These are phyloP conservation scores for Brachyopa scutellaris DNA, from an alignment of 2,888 invertebrate genomes.

Conservation along the genomic window DNA sequence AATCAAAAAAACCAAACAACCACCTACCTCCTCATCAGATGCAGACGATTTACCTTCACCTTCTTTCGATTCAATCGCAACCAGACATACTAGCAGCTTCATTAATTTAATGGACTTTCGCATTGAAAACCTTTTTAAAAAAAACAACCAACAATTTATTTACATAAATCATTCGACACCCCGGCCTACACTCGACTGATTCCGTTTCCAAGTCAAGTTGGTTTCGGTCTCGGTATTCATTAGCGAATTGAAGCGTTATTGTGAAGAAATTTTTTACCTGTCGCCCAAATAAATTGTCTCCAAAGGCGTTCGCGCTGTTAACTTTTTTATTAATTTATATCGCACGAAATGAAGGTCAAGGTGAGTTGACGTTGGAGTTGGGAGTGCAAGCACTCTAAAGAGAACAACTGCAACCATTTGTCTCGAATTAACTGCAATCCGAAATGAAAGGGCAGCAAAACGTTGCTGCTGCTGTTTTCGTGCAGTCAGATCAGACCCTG, in stretches of 20 bases:
- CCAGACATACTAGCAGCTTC: slow-evolving; percentile 21
- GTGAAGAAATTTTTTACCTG: slow-evolving; percentile 9
- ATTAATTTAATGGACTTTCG: slow-evolving; percentile 63
- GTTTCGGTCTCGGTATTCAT: slow-evolving; percentile 29
- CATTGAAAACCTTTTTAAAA: slow-evolving; percentile 32
- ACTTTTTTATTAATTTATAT: slow-evolving; percentile 48
- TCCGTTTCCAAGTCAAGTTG: neutral
- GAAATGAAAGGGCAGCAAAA: slow-evolving; percentile 35
- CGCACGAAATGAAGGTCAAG: slow-evolving; percentile 69
- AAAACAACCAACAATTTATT: slow-evolving; percentile 55
- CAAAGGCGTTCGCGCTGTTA: slow-evolving; percentile 40
- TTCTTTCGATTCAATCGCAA: slow-evolving; percentile 36
- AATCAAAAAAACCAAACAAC: slow-evolving; percentile 11
- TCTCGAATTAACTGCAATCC: slow-evolving; percentile 9
- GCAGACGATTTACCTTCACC: slow-evolving; percentile 61
- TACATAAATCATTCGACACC: slow-evolving; percentile 62
- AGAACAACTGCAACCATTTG: neutral
- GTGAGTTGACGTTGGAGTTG: slow-evolving; percentile 29
- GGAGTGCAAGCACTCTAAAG: slow-evolving; percentile 1
- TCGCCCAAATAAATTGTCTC: slow-evolving; percentile 39
- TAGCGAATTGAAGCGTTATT: slow-evolving; percentile 25
- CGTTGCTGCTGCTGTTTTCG: neutral
- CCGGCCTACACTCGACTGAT: slow-evolving; percentile 38
- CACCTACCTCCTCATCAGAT: slow-evolving; percentile 37
- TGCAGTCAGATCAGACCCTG: slow-evolving; percentile 51